Conservation (phyloP, 1,140 invertebrate genomes). For the Mactra quadrangularis region DNA sequence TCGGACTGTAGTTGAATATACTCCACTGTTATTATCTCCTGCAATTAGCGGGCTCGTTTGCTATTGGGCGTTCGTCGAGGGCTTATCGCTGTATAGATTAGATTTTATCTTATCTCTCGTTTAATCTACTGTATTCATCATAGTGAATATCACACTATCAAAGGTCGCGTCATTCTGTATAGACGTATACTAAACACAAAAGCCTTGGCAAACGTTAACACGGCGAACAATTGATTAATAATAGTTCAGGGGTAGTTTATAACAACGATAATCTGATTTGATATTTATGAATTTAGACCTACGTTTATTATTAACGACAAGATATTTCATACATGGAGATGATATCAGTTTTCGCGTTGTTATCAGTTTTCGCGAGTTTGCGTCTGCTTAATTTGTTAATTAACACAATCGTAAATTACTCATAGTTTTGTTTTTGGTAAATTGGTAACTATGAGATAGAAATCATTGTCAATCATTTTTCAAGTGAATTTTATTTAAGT, state of each 20-base stretch:
- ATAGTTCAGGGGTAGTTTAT: slow-evolving; percentile 22
- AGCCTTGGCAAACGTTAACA: slow-evolving; percentile 29
- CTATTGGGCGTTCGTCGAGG: slow-evolving; percentile 42
- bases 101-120: slow-evolving; percentile 52
- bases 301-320: slow-evolving; percentile 1
- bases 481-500: neutral
- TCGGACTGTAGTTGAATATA: slow-evolving; percentile 39
- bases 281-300: neutral
- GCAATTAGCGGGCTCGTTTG: slow-evolving; percentile 42
- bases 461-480: too few relatives aligned
- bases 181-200: slow-evolving; percentile 11
- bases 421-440: neutral
- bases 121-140: slow-evolving; percentile 56
- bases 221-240: slow-evolving; percentile 36
- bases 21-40: slow-evolving; percentile 28
- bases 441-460: too few relatives aligned
- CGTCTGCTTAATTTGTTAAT: neutral
- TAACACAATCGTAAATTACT: neutral
- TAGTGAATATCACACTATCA: slow-evolving; percentile 7
- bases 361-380: neutral
- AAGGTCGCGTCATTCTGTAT: slow-evolving; percentile 50
- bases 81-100: slow-evolving; percentile 48
- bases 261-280: neutral
- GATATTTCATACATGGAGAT: neutral
- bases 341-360: too few relatives aligned